Base-by-base conservation (phyloP, 2,113 vertebrate species). In the Chroicocephalus ridibundus region DNA sequence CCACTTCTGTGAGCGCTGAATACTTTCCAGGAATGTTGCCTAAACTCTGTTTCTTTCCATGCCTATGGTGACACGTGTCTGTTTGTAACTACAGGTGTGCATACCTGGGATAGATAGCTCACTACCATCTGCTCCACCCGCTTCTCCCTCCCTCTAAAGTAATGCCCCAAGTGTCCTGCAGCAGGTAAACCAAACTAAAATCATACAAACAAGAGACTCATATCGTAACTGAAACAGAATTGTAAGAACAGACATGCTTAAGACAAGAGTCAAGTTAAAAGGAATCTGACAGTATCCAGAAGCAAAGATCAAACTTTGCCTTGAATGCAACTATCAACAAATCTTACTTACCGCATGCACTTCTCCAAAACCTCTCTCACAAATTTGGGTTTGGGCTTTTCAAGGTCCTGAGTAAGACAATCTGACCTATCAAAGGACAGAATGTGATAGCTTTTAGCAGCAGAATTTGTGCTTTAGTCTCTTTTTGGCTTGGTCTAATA, bases 351-450 rank as follows among this genome's bases (percentile, higher is more conserved):
- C 99, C 99, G 98, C 99, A 99, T 99, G 89, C 96, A 98, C 97
- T 99, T 99, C 95, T 99, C 99, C 97, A 99, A 97, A 93, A 99
- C 99, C 97, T 99, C 99, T 98, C 98, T 99, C 82, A 99, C 99
- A 98, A 99, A 99, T 95, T 99, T 99, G 82, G 99, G 99, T 86
- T 99, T 99, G 77, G 99, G 99, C 86, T 99, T 99, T 47, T 99
- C 99, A 40, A 96, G 96, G 94, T 99, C 99, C 96, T 99, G 88
- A 34, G 99, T 96, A 97, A 99, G 98, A 97, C 99, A 99, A 96
- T 99, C 99, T 82, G 99, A 98, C 99, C 99, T 99, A 89, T 58
- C 24, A 24, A 94, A 94, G 20, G 47, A 89, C 19, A 96, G 17
- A 95, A 96, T 8, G 9, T 0, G 0, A 72, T 1, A 26, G 60